These are phyloP conservation scores for Hymenochirus boettgeri DNA, from an alignment of 2,113 vertebrate species.

Conservation along the genomic window DNA sequence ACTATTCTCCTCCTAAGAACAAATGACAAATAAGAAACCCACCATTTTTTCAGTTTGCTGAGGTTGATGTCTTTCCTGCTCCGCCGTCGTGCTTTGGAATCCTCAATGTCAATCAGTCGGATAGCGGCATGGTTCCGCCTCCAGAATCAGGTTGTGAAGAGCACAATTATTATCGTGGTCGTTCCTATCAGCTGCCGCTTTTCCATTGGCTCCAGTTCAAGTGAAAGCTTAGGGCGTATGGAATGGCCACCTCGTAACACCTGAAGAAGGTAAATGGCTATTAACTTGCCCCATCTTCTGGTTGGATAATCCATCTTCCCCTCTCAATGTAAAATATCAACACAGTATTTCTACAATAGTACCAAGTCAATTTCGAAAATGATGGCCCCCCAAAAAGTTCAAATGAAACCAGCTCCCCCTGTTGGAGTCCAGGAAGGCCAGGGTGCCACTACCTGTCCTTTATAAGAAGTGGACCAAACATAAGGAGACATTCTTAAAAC, in stretches of 20 bases:
- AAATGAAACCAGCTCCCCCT: too few species aligned
- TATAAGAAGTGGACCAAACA: too few species aligned
- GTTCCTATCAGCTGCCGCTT: slow-evolving; percentile 95
- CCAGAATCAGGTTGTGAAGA: slow-evolving; percentile 90
- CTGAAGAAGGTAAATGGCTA: slow-evolving; percentile 57
- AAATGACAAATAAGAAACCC: slow-evolving; percentile 35
- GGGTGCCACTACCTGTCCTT: too few species aligned
- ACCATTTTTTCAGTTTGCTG: slow-evolving; percentile 98
- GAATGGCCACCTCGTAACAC: slow-evolving; percentile 91
- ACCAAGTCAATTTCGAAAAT: too few species aligned
- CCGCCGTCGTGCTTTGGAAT: slow-evolving; percentile 75
- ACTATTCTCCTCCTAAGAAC: too few species aligned
- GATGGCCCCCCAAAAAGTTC: too few species aligned
- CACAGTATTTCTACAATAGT: too few species aligned
- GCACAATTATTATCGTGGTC: slow-evolving; percentile 93
- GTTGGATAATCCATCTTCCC: too few species aligned
- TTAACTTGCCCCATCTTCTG: too few species aligned
- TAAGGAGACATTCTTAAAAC: too few species aligned
- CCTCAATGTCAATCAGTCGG: slow-evolving; percentile 90
- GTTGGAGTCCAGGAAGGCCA: too few species aligned
- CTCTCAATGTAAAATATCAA: too few species aligned
- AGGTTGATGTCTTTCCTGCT: slow-evolving; percentile 91
- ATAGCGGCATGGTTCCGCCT: slow-evolving; percentile 97
- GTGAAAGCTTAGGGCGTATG: slow-evolving; percentile 93
- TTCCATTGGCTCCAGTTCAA: slow-evolving; percentile 81